Percentiles rank a stretch among this genome's conserved stretches.
phyloP scores from a whole-genome alignment of 2,113 vertebrate genomes.

The Tenebrosternarchus preto region DNA sequence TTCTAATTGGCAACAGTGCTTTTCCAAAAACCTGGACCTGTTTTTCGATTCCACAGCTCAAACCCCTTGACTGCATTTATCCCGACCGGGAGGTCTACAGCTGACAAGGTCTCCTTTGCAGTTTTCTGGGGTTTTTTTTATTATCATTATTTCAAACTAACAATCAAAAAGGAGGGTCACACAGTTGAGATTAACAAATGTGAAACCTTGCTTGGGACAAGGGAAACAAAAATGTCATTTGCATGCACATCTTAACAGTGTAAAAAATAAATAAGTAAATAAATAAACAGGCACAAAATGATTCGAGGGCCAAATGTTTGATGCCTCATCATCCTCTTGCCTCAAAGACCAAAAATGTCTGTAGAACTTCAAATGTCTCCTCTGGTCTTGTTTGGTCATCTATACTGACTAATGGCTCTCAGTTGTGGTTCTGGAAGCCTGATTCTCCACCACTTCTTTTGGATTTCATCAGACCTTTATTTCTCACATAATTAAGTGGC shows the following conservation, averaged over 20 bases:
- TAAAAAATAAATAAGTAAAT: constrained; percentile 41
- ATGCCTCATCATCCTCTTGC: constrained; percentile 1
- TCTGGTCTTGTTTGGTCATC: constrained; percentile 45
- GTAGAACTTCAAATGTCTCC: constrained; percentile 37
- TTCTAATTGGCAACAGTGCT: constrained; percentile 52
- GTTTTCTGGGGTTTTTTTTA: not conserved
- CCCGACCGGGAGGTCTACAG: constrained; percentile 32
- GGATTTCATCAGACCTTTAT: not conserved
- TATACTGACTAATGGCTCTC: constrained; percentile 15
- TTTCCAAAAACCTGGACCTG: constrained; percentile 29
- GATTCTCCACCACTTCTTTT: constrained; percentile 31
- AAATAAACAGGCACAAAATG: constrained; percentile 51
- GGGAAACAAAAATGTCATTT: constrained; percentile 39
- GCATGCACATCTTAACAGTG: constrained; percentile 49
- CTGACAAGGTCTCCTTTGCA: constrained; percentile 23
- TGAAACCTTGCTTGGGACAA: constrained; percentile 34
- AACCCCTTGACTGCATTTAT: constrained; percentile 5
- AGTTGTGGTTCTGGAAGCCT: constrained; percentile 3
- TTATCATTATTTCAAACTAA: constrained; percentile 44
- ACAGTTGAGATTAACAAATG: constrained; percentile 43
- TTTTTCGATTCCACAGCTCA: not conserved
- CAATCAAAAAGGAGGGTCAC: constrained; percentile 28
- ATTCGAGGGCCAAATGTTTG: constrained; percentile 26
- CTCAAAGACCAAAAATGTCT: constrained; percentile 9
- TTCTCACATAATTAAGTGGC: constrained; percentile 6